A percentile compares a stretch with the other conserved stretches of the same genome.
phyloP scores from a whole-genome alignment of 2,888 invertebrate genomes.

The Nephrotoma flavescens region DNA sequence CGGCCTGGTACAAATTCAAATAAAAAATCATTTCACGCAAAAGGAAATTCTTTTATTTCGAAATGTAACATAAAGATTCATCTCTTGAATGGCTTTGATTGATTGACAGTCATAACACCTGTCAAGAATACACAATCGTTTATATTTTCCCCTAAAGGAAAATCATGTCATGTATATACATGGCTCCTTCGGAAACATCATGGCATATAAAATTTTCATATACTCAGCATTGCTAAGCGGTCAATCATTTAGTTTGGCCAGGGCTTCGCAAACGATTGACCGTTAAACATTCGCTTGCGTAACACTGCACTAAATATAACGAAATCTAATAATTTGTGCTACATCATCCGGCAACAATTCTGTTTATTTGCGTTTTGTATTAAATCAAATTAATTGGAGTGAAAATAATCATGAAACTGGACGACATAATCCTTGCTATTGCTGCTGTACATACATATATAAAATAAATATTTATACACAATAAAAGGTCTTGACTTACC shows the following conservation, averaged over 20 bases:
- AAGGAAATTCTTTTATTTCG: background rate
- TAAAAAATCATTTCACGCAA: background rate
- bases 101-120: background rate
- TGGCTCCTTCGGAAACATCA: background rate
- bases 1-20: background rate
- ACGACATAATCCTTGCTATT: background rate
- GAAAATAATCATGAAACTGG: background rate
- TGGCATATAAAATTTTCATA: background rate
- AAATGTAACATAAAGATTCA: background rate
- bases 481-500: slow-evolving; percentile 20
- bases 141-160: background rate
- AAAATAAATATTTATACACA: background rate
- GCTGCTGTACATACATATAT: background rate
- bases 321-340: too few relatives aligned
- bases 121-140: background rate
- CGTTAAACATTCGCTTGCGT: background rate
- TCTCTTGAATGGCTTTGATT: background rate
- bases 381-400: background rate
- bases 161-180: background rate
- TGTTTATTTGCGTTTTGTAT: background rate
- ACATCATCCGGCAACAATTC: too few relatives aligned
- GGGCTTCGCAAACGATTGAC: background rate
- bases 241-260: background rate
- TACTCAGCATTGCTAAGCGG: background rate
- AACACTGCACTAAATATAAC: too few relatives aligned